These are phyloP conservation scores for Boloria euphrosyne DNA, from an alignment of 2,888 invertebrate species.

Conservation along the genomic window DNA sequence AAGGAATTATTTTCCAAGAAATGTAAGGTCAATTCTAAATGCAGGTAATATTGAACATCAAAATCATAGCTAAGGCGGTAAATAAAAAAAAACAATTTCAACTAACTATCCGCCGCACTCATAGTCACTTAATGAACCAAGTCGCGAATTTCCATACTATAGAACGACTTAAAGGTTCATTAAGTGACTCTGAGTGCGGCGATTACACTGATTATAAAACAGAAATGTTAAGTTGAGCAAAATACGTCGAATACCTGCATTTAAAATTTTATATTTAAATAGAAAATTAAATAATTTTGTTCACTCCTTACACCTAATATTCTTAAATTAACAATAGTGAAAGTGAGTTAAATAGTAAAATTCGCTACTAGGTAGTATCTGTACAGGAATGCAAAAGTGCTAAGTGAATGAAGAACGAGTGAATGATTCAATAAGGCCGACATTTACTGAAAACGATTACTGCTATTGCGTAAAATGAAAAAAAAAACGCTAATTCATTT, in stretches of 20 bases:
- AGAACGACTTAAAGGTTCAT: neutral
- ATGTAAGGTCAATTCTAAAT: slow-evolving; percentile 21
- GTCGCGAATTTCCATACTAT: too few relatives aligned
- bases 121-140: too few relatives aligned
- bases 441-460: neutral
- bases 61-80: neutral
- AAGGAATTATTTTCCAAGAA: neutral
- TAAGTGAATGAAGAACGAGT: slow-evolving; percentile 29
- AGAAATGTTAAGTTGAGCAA: slow-evolving; percentile 33
- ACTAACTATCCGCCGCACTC: too few relatives aligned
- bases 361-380: slow-evolving; percentile 61
- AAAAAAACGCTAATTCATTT: neutral
- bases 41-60: slow-evolving; percentile 20
- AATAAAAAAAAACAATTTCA: neutral
- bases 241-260: slow-evolving; percentile 31
- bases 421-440: slow-evolving; percentile 19
- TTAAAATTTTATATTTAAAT: slow-evolving; percentile 36
- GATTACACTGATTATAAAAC: slow-evolving; percentile 2
- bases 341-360: slow-evolving; percentile 72
- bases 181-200: too few relatives aligned
- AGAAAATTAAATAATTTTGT: slow-evolving; percentile 41
- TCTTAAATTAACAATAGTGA: slow-evolving; percentile 61
- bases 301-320: slow-evolving; percentile 54
- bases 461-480: neutral
- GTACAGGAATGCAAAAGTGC: slow-evolving; percentile 66